Percentiles rank a stretch among this genome's conserved stretches.
Conservation (phyloP, 1,140 invertebrate species). For the Zaprionus ghesquierei region DNA sequence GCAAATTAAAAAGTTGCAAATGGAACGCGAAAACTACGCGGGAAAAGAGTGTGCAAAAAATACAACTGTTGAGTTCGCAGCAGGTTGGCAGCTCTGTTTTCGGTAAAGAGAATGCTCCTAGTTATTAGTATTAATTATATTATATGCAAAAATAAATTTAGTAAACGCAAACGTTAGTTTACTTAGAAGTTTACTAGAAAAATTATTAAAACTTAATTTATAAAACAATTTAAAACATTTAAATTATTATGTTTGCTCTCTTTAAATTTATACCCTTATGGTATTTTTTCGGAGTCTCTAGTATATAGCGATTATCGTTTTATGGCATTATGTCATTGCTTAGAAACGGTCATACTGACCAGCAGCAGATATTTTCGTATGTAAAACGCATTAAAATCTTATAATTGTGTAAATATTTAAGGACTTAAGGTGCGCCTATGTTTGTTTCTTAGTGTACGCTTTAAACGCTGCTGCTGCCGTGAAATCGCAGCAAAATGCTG, state of each 20-base stretch:
- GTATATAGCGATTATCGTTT: neutral
- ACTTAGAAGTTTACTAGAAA: neutral
- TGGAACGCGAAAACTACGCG: constrained; percentile 44
- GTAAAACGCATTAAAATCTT: constrained; percentile 68
- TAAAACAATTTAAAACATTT: neutral
- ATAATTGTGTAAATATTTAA: constrained; percentile 40
- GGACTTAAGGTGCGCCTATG: constrained; percentile 13
- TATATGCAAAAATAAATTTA: neutral
- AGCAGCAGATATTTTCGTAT: constrained; percentile 51
- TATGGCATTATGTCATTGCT: constrained; percentile 5
- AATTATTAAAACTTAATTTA: neutral
- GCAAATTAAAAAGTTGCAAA: constrained; percentile 36
- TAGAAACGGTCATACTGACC: constrained; percentile 30
- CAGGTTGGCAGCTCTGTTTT: constrained; percentile 12
- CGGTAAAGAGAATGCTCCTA: neutral
- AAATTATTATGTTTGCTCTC: neutral
- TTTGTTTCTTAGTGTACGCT: constrained; percentile 13
- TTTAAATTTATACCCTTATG: neutral
- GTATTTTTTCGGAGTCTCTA: neutral
- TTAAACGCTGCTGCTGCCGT: constrained; percentile 13
- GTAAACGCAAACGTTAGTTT: neutral
- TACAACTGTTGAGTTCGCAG: constrained; percentile 12
- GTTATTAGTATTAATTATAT: neutral
- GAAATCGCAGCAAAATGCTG: constrained; percentile 48
- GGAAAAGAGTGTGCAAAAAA: constrained; percentile 24